Evolutionary conservation across 2,888 invertebrate genomes (phyloP).

Genomic region (Cremastinae sp.): DNA sequence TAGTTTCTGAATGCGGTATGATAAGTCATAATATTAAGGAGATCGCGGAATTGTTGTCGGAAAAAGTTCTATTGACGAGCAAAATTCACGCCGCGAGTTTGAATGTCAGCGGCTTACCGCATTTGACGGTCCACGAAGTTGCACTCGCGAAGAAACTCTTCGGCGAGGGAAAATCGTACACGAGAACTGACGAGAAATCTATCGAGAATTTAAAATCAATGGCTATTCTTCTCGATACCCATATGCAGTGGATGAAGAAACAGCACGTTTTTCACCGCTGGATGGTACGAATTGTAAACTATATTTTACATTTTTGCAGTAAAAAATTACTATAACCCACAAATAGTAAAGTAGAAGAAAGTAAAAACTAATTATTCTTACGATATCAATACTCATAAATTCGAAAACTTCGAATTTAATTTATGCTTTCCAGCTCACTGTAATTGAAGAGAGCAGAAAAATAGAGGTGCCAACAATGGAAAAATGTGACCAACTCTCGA

Average conservation of each 20-base stretch:
- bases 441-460: slow-evolving; percentile 65
- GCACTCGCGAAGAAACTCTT: slow-evolving; percentile 65
- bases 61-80: slow-evolving; percentile 66
- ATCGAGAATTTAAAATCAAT: slow-evolving; percentile 63
- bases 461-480: slow-evolving; percentile 12
- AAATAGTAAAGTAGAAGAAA: too few relatives aligned
- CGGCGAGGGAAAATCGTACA: slow-evolving; percentile 21
- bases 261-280: slow-evolving; percentile 68
- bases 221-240: slow-evolving; percentile 64
- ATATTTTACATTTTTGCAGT: slow-evolving; percentile 7
- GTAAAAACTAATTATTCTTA: too few relatives aligned
- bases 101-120: slow-evolving; percentile 65
- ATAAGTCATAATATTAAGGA: slow-evolving; percentile 69
- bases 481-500: slow-evolving; percentile 63
- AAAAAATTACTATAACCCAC: slow-evolving; percentile 4
- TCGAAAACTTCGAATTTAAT: neutral
- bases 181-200: slow-evolving; percentile 52
- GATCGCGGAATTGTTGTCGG: slow-evolving; percentile 66
- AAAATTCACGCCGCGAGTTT: slow-evolving; percentile 69
- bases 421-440: slow-evolving; percentile 65
- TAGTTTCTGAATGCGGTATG: slow-evolving; percentile 65
- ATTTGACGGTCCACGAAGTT: slow-evolving; percentile 68
- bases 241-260: slow-evolving; percentile 65
- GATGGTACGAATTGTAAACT: slow-evolving; percentile 64
- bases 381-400: neutral